Percentiles rank a stretch among this genome's conserved stretches.
phyloP scores from a whole-genome alignment of 2,888 invertebrate genomes.

The Synanthedon myopaeformis region DNA sequence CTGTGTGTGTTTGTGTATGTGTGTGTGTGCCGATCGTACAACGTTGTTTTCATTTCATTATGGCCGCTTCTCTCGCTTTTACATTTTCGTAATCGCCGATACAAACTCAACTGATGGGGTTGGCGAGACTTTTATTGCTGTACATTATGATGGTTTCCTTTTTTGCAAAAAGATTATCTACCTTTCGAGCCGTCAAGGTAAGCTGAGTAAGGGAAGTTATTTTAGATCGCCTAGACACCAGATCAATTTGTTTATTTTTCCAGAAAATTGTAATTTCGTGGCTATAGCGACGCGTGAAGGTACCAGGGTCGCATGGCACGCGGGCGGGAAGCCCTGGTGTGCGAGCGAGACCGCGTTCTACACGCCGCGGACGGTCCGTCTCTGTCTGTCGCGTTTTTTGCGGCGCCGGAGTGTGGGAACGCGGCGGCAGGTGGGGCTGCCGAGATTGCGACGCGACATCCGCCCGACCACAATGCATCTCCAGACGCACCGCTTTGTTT shows the following conservation, averaged over 20 bases:
- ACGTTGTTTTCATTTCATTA: conserved; percentile 64
- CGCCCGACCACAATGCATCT: conserved; percentile 67
- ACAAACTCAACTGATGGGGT: conserved; percentile 48
- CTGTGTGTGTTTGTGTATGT: conserved; percentile 21
- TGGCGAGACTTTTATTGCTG: conserved; percentile 33
- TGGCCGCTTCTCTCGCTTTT: conserved; percentile 61
- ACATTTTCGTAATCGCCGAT: conserved; percentile 64
- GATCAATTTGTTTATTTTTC: conserved; percentile 33
- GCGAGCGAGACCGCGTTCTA: conserved; percentile 44
- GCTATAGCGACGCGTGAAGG: conserved; percentile 27
- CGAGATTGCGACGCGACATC: conserved; percentile 70
- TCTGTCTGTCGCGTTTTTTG: conserved; percentile 61
- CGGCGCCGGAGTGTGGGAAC: conserved; percentile 71
- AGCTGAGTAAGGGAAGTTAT: too few species aligned
- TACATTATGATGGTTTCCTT: conserved; percentile 4
- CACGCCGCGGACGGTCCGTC: conserved; percentile 27
- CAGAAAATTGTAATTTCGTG: conserved; percentile 52
- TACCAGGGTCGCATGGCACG: conserved; percentile 20
- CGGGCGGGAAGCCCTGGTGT: conserved; percentile 44
- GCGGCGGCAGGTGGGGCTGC: conserved; percentile 67
- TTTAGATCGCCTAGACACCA: neutral
- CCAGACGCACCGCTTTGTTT: conserved; percentile 48
- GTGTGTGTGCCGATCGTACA: conserved; percentile 39
- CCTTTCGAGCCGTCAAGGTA: conserved; percentile 10
- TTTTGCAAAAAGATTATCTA: neutral